phyloP scores from a whole-genome alignment of 2,888 invertebrate species.

The Limnephilus lunatus region DNA sequence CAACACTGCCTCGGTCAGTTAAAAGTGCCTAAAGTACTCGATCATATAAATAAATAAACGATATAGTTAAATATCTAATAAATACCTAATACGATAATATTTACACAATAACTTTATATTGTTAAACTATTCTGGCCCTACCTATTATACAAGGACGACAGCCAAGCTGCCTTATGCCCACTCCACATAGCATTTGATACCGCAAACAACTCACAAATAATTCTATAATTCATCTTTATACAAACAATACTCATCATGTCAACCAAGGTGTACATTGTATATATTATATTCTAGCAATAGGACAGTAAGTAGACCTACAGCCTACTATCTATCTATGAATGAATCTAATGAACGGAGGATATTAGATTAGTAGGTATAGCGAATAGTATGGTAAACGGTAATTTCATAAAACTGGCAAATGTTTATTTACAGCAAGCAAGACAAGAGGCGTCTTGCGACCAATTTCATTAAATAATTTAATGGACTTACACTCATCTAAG shows the following conservation, averaged over 20 bases:
- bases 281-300: background rate
- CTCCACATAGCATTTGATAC: conserved; percentile 42
- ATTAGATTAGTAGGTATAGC: background rate
- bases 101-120: conserved; percentile 71
- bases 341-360: background rate
- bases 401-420: conserved; percentile 41
- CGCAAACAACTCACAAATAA: conserved; percentile 45
- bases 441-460: background rate
- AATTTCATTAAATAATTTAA: conserved; percentile 6
- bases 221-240: conserved; percentile 45
- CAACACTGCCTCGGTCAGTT: conserved; percentile 38
- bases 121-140: conserved; percentile 44
- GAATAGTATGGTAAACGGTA: conserved; percentile 1
- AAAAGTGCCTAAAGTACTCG: conserved; percentile 59
- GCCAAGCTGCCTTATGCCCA: conserved; percentile 50
- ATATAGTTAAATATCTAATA: conserved; percentile 79
- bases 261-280: background rate
- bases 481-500: conserved; percentile 15
- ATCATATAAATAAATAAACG: conserved; percentile 75
- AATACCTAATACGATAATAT: conserved; percentile 77
- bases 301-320: background rate
- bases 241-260: conserved; percentile 28
- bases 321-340: background rate
- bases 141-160: conserved; percentile 37
- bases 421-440: conserved; percentile 45